Evolutionary conservation across 2,113 vertebrate genomes (phyloP).

Genomic region (Mugil cephalus): DNA sequence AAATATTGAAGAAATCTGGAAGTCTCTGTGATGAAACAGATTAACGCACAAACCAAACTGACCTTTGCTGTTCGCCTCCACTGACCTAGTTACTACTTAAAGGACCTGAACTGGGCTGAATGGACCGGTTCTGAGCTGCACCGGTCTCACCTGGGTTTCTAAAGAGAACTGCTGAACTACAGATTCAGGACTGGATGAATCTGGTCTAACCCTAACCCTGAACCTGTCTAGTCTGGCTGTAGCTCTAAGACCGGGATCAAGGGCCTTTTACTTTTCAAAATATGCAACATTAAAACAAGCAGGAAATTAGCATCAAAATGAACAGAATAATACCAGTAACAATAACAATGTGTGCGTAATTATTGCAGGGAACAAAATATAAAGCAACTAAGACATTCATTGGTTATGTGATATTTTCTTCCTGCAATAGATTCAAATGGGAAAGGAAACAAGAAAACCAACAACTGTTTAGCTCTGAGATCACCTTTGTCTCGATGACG

Average conservation of each 20-base stretch:
- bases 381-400: constrained; percentile 57
- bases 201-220: not conserved
- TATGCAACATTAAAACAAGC: constrained; percentile 83
- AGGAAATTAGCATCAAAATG: constrained; percentile 75
- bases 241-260: constrained; percentile 55
- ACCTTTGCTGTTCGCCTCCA: too few species aligned
- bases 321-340: constrained; percentile 52
- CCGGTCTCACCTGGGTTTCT: too few species aligned
- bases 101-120: too few species aligned
- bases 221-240: constrained; percentile 36
- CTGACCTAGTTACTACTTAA: too few species aligned
- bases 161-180: not conserved
- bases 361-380: constrained; percentile 73
- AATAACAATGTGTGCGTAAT: constrained; percentile 60
- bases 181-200: constrained; percentile 11
- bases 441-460: not conserved
- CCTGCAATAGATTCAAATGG: constrained; percentile 63
- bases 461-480: not conserved
- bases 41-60: too few species aligned
- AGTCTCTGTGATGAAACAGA: too few species aligned
- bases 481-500: not conserved
- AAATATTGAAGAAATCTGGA: not conserved
- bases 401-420: constrained; percentile 53
- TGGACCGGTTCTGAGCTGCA: too few species aligned
- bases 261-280: constrained; percentile 81